A percentile compares a stretch with the other conserved stretches of the same genome.
Conservation (phyloP, 2,797 vertebrate species). For the Enteromius anoplus region DNA sequence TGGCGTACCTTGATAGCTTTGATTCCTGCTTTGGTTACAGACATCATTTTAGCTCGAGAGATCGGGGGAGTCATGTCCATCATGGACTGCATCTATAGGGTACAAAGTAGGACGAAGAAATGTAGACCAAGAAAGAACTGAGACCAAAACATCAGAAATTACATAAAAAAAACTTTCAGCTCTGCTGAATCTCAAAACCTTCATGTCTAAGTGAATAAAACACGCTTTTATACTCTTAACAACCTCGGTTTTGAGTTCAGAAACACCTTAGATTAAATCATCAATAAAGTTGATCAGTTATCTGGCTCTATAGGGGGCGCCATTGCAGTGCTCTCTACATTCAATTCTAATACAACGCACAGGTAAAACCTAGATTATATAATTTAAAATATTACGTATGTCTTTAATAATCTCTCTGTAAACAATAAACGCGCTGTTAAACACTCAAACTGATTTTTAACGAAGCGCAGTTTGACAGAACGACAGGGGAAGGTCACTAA, state of each 20-base stretch:
- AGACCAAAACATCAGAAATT: not conserved
- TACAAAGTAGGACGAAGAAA: slow-evolving; percentile 21
- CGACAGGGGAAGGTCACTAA: slow-evolving; percentile 20
- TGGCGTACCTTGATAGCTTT: slow-evolving; percentile 95
- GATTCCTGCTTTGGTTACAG: slow-evolving; percentile 97
- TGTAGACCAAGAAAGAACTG: not conserved
- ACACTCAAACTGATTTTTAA: not conserved
- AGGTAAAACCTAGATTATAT: not conserved
- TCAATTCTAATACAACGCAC: not conserved
- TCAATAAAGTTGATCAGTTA: not conserved
- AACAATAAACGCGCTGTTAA: not conserved
- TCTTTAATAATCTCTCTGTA: not conserved
- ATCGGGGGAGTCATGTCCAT: slow-evolving; percentile 98
- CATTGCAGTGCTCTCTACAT: not conserved
- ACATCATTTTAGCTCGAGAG: slow-evolving; percentile 99
- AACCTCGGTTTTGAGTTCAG: not conserved
- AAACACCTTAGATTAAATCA: not conserved
- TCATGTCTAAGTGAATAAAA: too few species aligned
- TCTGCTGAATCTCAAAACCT: not conserved
- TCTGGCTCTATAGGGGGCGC: not conserved
- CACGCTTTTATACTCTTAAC: not conserved
- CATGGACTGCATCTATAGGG: slow-evolving; percentile 89
- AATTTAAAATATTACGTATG: not conserved
- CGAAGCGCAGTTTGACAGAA: not conserved
- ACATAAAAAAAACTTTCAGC: not conserved